These are phyloP conservation scores for Ellobium chinense DNA, from an alignment of 2,888 invertebrate genomes.

Conservation along the genomic window DNA sequence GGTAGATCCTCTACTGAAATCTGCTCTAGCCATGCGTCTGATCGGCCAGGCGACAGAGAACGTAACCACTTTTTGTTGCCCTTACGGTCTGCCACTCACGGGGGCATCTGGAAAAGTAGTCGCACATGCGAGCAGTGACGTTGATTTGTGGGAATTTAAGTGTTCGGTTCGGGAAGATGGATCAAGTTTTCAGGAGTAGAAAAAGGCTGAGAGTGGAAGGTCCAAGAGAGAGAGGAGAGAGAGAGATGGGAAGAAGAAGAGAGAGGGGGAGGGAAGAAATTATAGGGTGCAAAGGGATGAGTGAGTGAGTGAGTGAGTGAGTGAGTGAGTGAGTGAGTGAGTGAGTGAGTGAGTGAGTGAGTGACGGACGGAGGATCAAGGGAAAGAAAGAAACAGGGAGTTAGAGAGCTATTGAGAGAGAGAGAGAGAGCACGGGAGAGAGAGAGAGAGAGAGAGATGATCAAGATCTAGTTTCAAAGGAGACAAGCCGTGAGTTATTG, in stretches of 20 bases:
- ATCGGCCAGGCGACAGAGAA: no score
- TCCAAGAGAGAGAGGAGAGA: neutral
- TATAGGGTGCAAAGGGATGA: neutral
- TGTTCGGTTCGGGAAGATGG: neutral
- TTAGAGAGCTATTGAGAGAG: neutral
- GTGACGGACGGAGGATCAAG: neutral
- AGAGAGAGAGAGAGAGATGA: constrained; percentile 21
- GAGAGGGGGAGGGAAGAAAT: neutral
- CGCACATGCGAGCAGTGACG: neutral
- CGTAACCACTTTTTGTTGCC: no score
- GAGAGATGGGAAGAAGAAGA: neutral
- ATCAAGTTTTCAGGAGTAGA: neutral
- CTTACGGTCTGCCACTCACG: neutral
- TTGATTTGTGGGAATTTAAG: neutral
- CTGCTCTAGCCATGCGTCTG: no score
- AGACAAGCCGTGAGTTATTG: no score
- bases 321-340: neutral
- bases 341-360: neutral
- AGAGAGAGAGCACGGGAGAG: constrained; percentile 11
- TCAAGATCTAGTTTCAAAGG: no score
- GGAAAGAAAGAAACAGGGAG: neutral
- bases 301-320: neutral
- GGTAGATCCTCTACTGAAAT: no score
- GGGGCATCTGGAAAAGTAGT: neutral
- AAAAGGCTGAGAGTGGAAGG: neutral